phyloP scores from a whole-genome alignment of 2,888 invertebrate species.

The Neoascia interrupta region DNA sequence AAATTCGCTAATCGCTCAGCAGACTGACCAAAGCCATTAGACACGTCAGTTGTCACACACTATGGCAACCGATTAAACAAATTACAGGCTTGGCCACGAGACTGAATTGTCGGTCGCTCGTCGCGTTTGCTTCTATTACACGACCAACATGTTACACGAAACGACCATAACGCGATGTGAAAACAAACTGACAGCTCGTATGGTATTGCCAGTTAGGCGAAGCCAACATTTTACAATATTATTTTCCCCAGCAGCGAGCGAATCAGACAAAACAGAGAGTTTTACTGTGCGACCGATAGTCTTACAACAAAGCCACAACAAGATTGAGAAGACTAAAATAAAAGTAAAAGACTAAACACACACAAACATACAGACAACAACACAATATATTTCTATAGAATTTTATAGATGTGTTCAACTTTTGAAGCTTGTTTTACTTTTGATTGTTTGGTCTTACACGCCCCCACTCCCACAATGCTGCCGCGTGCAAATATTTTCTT shows the following conservation, averaged over 20 bases:
- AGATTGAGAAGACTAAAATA: constrained; percentile 7
- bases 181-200: constrained; percentile 55
- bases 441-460: constrained; percentile 51
- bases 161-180: constrained; percentile 53
- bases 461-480: constrained; percentile 9
- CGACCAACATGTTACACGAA: constrained; percentile 48
- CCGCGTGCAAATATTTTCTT: constrained; percentile 26
- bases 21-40: constrained; percentile 38
- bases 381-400: constrained; percentile 1
- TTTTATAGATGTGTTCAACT: background rate
- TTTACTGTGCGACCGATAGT: background rate
- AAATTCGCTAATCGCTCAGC: constrained; percentile 37
- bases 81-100: constrained; percentile 46
- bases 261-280: constrained; percentile 29
- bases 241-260: background rate
- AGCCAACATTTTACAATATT: background rate
- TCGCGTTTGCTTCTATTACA: constrained; percentile 37
- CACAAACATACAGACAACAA: background rate
- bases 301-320: background rate
- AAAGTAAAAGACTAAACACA: constrained; percentile 13
- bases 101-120: constrained; percentile 1
- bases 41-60: constrained; percentile 23
- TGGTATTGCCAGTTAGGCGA: constrained; percentile 11
- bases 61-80: constrained; percentile 55
- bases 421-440: constrained; percentile 58